Percentiles rank a stretch among this genome's conserved stretches.
These are phyloP conservation scores for Doryteuthis pealeii DNA, from an alignment of 1,140 invertebrate genomes.

Conservation along the genomic window DNA sequence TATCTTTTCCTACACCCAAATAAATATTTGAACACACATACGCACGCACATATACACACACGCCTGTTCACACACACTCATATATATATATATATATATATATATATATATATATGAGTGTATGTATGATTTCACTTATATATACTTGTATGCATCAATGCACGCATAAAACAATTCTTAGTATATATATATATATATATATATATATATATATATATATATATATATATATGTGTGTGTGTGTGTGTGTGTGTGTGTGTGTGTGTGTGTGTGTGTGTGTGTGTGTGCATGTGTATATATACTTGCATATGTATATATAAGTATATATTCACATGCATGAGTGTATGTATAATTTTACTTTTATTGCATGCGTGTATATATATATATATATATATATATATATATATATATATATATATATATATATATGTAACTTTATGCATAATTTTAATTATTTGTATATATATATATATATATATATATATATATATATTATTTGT, in stretches of 20 bases:
- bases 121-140: not conserved
- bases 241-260: conserved; percentile 1
- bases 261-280: conserved; percentile 6
- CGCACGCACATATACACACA: not conserved
- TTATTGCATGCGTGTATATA: no score
- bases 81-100: conserved; percentile 2
- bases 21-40: not conserved
- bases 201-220: not conserved
- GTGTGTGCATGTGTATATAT: not conserved
- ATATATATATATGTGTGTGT: not conserved
- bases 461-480: not conserved
- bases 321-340: not conserved
- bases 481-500: not conserved
- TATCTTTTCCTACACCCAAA: no score
- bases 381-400: not conserved
- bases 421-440: not conserved
- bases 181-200: no score
- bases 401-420: not conserved
- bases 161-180: not conserved
- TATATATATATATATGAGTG: not conserved
- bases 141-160: not conserved
- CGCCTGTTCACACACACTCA: not conserved
- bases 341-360: not conserved
- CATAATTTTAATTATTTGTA: not conserved
- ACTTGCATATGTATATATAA: not conserved